Base-by-base conservation (phyloP, 2,888 invertebrate species). In the Lithodes maja region DNA sequence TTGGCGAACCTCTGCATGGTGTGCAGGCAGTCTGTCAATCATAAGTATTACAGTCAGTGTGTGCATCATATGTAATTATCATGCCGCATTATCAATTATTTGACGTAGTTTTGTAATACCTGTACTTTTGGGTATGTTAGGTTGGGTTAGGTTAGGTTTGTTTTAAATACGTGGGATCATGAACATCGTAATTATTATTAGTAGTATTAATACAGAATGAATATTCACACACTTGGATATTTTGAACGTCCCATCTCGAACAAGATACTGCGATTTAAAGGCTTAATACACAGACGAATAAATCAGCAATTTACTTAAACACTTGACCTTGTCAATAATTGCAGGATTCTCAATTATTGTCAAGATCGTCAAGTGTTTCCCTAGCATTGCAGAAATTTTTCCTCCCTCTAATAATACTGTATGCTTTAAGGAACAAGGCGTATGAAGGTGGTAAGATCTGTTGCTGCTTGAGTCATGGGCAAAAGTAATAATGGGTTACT, bases 51-150 rank as follows among this genome's bases (percentile, higher is more conserved):
- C 12, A 49, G 50, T 12, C 50, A 78, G 50, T 78, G 50, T 78
- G 78, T 78, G 78, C 78, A 78, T 78, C 78, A 52, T 61, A 78
- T 78, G 78, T 78, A 78, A 78, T 49, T 78, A 78, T 78, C 78
- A 78, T 78, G 49, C 52, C 33, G 15, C 12, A 49, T 78, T 49
- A 78, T 78, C 78, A 78, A 49, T 78, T 49, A 5, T 78, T 52
- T 78, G 78, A 78, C 78, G 50, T 49, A 78, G 78, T 78, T 78
- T 78, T 78, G 78, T 78, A 78, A 78, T n/a, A 12, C 78, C 50
- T 12, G 5, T 12, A 78, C 52, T 17, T 12, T 78, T n/a, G 78
- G 52, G 33, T 78, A 78, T 5, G 50, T 52, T 78, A 78, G 78
- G 9, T 78, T 71, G 71, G 71, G 71, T 71, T 71, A n/a, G 71